Conservation (phyloP, 2,888 invertebrate species). For the Sicus ferrugineus region DNA sequence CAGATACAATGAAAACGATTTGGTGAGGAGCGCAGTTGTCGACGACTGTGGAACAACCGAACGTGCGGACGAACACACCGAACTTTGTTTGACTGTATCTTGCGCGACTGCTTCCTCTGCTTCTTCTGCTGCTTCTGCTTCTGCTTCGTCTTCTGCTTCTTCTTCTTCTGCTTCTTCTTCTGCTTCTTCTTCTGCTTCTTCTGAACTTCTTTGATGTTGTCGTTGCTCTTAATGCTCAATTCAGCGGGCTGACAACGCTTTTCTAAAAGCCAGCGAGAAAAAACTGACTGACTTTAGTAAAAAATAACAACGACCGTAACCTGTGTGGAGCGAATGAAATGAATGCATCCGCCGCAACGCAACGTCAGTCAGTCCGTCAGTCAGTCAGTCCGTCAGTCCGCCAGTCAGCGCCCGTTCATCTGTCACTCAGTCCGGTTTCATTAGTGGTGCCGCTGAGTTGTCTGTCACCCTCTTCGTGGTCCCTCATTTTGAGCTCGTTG, state of each 20-base stretch:
- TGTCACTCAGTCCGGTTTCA: not conserved
- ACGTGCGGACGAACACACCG: not conserved
- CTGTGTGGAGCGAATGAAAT: not conserved
- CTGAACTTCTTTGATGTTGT: not conserved
- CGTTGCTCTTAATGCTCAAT: not conserved
- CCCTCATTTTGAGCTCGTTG: conserved; percentile 4
- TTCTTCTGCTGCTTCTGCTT: not conserved
- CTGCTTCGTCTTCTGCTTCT: not conserved
- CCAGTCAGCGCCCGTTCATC: conserved; percentile 1
- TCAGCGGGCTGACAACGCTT: not conserved
- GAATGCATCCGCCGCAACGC: not conserved
- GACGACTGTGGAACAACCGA: not conserved
- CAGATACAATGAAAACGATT: conserved; percentile 3
- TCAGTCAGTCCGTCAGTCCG: not conserved
- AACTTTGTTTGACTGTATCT: not conserved
- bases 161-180: not conserved
- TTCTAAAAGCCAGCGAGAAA: not conserved
- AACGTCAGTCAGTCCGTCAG: not conserved
- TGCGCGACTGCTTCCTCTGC: not conserved
- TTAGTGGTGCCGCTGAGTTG: not conserved
- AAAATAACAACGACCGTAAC: not conserved
- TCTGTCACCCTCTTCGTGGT: conserved; percentile 3
- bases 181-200: too few relatives aligned
- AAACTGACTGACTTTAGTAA: not conserved
- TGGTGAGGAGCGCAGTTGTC: not conserved